Percentiles rank a stretch among this genome's conserved stretches.
Conservation (phyloP, 2,113 vertebrate genomes). For the Leucopsar rothschildi region DNA sequence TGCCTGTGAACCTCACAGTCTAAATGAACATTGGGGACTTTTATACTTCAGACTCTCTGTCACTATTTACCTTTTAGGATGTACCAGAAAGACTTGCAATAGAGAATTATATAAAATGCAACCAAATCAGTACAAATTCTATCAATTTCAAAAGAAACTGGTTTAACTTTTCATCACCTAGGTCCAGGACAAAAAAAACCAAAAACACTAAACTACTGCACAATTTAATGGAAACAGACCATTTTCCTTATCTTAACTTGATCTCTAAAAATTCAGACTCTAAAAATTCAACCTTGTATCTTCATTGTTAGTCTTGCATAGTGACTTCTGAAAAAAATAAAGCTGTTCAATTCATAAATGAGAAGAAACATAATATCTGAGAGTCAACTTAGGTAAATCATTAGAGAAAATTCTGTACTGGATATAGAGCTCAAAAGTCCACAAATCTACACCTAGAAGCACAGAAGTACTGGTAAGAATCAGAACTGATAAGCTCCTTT, state of each 20-base stretch:
- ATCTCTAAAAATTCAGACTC: background rate
- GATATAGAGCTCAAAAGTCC: background rate
- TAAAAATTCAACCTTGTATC: background rate
- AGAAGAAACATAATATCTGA: background rate
- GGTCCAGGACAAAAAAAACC: background rate
- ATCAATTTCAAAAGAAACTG: background rate
- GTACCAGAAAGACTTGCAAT: background rate
- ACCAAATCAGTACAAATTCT: background rate
- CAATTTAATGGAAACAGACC: background rate
- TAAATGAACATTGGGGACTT: background rate
- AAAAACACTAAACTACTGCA: fast-evolving
- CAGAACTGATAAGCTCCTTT: background rate
- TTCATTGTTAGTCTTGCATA: background rate
- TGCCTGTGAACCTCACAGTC: background rate
- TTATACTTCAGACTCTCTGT: background rate
- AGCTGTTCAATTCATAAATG: background rate
- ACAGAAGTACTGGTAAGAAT: background rate
- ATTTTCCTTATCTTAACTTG: background rate
- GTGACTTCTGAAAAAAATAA: background rate
- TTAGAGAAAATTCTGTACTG: background rate
- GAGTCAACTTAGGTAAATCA: background rate
- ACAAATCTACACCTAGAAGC: background rate
- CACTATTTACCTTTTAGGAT: background rate
- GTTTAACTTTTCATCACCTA: background rate
- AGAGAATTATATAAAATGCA: background rate